Conservation (phyloP, 2,113 vertebrate genomes). For the Tichodroma muraria region DNA sequence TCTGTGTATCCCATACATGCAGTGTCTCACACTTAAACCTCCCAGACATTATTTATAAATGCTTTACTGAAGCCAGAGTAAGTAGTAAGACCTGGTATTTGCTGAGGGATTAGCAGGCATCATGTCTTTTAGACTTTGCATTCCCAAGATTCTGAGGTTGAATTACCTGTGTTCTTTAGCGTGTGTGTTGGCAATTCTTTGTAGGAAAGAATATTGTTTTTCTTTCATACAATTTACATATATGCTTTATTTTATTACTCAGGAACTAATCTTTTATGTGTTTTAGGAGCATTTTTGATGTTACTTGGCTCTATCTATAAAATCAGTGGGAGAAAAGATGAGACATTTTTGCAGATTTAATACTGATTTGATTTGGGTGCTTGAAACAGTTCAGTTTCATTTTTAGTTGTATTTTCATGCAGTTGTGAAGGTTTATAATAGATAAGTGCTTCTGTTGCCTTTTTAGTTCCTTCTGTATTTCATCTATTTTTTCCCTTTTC, state of each 20-base stretch:
- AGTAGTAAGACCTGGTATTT: neutral
- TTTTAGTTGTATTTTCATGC: neutral
- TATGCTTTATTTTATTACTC: neutral
- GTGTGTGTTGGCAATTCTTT: neutral
- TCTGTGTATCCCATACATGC: neutral
- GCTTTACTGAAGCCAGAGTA: neutral
- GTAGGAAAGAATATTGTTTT: neutral
- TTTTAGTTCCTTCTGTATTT: neutral
- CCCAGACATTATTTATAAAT: neutral
- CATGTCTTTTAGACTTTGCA: neutral
- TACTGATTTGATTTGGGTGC: neutral
- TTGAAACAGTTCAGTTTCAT: neutral
- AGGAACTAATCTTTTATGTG: neutral
- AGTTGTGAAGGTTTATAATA: neutral
- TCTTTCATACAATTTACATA: neutral
- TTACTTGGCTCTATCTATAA: neutral
- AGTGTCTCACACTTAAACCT: neutral
- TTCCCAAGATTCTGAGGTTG: neutral
- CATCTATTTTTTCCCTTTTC: neutral
- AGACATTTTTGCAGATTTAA: neutral
- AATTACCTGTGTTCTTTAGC: neutral
- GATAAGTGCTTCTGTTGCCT: neutral
- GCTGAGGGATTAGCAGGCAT: neutral
- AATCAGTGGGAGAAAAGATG: neutral
- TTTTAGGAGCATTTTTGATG: neutral